Conservation (phyloP, 2,113 vertebrate genomes). For the Stercorarius parasiticus region DNA sequence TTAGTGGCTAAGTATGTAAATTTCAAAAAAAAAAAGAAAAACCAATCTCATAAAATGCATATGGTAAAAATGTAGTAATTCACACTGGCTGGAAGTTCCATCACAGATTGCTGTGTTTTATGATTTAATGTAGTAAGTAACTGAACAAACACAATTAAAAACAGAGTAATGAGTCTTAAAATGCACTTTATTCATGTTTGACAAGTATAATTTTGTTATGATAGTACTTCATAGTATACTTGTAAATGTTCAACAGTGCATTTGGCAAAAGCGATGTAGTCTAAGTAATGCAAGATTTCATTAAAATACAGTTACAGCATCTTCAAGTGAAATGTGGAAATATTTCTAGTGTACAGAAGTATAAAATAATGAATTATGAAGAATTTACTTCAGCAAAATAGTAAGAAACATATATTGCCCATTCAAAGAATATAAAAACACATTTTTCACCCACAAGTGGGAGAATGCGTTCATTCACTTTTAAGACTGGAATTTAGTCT, state of each 20-base stretch:
- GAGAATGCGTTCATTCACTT: background rate
- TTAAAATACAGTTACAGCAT: background rate
- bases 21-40: background rate
- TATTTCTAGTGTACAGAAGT: background rate
- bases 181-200: background rate
- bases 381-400: background rate
- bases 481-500: background rate
- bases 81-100: background rate
- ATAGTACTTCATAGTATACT: background rate
- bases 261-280: background rate
- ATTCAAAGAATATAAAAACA: background rate
- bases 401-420: background rate
- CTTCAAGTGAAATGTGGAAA: background rate
- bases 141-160: conserved; percentile 26
- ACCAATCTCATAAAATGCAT: background rate
- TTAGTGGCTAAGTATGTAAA: background rate
- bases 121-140: background rate
- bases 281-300: background rate
- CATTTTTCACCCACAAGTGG: background rate
- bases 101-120: background rate
- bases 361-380: background rate
- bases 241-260: background rate
- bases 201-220: conserved; percentile 13
- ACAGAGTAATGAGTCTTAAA: background rate
- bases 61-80: background rate